These are phyloP conservation scores for Rhinophrynus dorsalis DNA, from an alignment of 2,797 vertebrate species.

Conservation along the genomic window DNA sequence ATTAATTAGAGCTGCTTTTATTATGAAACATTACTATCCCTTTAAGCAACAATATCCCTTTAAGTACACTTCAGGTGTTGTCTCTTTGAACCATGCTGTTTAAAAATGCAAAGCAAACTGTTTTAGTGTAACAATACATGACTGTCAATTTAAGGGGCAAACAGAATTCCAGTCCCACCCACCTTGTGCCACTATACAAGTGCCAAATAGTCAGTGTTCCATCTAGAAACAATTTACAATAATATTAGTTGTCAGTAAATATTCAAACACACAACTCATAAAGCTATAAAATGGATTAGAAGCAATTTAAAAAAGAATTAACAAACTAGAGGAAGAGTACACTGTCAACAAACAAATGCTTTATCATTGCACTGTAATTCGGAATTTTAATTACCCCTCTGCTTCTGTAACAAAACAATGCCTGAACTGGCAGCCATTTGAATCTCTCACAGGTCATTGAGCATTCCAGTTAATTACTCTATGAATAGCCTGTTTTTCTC, in stretches of 20 bases:
- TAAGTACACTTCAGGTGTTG: not conserved
- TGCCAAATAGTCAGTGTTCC: conserved; percentile 56
- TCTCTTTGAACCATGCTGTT: not conserved
- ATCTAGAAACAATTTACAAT: conserved; percentile 67
- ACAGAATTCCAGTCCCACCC: conserved; percentile 61
- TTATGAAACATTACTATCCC: too few species aligned
- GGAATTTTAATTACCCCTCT: conserved; percentile 83
- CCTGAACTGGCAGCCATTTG: conserved; percentile 84
- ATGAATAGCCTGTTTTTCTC: conserved; percentile 83
- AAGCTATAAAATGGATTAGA: conserved; percentile 84
- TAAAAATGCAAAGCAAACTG: not conserved
- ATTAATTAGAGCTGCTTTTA: too few species aligned
- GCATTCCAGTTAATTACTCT: conserved; percentile 89
- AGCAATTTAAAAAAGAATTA: conserved; percentile 82
- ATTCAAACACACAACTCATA: conserved; percentile 76
- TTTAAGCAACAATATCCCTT: too few species aligned
- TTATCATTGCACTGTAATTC: conserved; percentile 82
- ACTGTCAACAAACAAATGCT: conserved; percentile 85
- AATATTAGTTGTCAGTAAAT: conserved; percentile 79
- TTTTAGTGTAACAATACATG: conserved; percentile 51
- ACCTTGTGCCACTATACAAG: conserved; percentile 67
- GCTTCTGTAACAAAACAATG: conserved; percentile 86
- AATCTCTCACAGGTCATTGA: conserved; percentile 89
- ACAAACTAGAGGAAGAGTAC: conserved; percentile 83
- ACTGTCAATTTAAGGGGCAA: conserved; percentile 56